phyloP scores from a whole-genome alignment of 1,140 invertebrate species.

The Venustaconcha ellipsiformis region DNA sequence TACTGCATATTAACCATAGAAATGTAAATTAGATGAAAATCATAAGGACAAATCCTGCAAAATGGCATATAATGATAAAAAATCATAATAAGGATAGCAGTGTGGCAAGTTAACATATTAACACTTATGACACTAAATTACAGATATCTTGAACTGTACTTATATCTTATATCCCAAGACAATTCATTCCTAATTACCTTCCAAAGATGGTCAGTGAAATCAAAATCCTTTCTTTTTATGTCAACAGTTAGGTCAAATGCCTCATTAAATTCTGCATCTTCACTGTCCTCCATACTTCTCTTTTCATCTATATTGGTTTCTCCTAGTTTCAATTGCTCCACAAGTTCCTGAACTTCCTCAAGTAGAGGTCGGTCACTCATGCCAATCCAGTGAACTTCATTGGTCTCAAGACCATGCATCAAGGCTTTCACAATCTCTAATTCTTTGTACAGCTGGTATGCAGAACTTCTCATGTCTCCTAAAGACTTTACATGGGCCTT shows the following conservation, averaged over 20 bases:
- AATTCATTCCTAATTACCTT: constrained; percentile 21
- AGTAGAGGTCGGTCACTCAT: constrained; percentile 27
- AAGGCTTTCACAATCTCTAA: constrained; percentile 39
- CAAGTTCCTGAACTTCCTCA: constrained; percentile 35
- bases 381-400: constrained; percentile 45
- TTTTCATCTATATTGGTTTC: constrained; percentile 16
- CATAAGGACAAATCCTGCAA: no score
- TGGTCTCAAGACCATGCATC: constrained; percentile 33
- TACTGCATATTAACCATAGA: no score
- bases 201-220: constrained; percentile 58
- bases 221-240: constrained; percentile 45
- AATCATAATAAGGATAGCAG: no score
- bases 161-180: no score
- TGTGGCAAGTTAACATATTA: no score
- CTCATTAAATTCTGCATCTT: constrained; percentile 4
- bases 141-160: no score
- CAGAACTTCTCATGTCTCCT: constrained; percentile 39
- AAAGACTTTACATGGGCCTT: constrained; percentile 33
- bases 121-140: no score
- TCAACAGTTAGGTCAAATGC: constrained; percentile 13
- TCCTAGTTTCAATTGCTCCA: constrained; percentile 32
- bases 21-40: no score
- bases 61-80: no score
- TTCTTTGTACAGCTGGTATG: constrained; percentile 36
- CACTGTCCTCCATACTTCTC: constrained; percentile 8